Evolutionary conservation across 1,140 invertebrate species (phyloP).

Genomic region (Camponotus vicinus): DNA sequence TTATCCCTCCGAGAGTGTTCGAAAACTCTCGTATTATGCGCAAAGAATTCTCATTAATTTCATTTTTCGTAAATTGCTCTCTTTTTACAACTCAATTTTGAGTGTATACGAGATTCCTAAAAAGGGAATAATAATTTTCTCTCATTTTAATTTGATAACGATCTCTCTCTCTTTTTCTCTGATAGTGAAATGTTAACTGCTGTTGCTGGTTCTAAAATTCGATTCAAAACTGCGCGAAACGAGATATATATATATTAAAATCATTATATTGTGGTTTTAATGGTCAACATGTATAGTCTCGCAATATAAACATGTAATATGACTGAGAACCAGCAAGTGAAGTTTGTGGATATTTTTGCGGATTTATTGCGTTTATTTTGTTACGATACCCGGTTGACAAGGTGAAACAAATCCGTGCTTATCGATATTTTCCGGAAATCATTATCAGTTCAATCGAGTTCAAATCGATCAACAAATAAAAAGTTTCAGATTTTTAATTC

Average conservation of each 20-base stretch:
- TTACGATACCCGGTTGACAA: background rate
- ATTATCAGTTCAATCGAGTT: background rate
- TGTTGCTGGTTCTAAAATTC: background rate
- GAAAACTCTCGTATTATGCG: background rate
- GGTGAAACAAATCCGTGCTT: background rate
- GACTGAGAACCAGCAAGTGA: background rate
- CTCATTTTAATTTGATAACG: background rate
- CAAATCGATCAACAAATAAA: background rate
- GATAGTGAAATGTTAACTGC: background rate
- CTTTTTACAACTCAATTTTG: background rate
- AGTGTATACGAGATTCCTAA: background rate
- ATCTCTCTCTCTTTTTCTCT: background rate
- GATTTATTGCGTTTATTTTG: background rate
- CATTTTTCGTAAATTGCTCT: background rate
- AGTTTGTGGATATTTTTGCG: background rate
- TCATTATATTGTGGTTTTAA: background rate
- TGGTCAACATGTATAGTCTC: background rate
- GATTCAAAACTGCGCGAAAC: background rate
- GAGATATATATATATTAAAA: background rate
- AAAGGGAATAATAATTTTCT: background rate
- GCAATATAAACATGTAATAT: background rate
- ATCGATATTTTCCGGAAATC: background rate
- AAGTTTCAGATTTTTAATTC: constrained; percentile 20
- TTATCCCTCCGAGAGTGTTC: constrained; percentile 26
- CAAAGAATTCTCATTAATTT: constrained; percentile 35